Evolutionary conservation across 53 echinoderm and acorn worm species (phyloP).

Genomic region (Actinopyga echinites): DNA sequence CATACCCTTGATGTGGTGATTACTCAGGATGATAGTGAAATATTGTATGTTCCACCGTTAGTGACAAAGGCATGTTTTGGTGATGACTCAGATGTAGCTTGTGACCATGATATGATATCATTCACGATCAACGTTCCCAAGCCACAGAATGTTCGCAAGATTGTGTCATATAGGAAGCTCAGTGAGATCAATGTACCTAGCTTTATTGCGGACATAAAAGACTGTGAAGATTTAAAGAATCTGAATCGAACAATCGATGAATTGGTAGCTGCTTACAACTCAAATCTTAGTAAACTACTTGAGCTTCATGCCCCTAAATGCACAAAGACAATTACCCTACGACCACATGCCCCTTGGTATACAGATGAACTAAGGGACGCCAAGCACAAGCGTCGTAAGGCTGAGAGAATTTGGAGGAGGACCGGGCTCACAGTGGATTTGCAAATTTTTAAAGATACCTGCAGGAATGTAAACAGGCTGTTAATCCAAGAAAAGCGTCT

Average conservation of each 20-base stretch:
- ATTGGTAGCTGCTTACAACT: constrained; percentile 17
- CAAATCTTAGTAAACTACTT: not conserved
- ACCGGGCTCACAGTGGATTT: not conserved
- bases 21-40: constrained; percentile 19
- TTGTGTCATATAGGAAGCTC: not conserved
- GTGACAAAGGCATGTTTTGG: constrained; percentile 8
- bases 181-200: not conserved
- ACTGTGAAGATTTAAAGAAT: not conserved
- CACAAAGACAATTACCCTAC: constrained; percentile 31
- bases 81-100: not conserved
- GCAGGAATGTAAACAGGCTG: constrained; percentile 3
- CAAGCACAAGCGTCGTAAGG: constrained; percentile 11
- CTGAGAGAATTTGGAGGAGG: constrained; percentile 33
- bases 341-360: constrained; percentile 42
- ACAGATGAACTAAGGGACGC: constrained; percentile 47
- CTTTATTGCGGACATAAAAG: constrained; percentile 30
- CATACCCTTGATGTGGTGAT: constrained; percentile 44
- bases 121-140: constrained; percentile 12
- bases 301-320: constrained; percentile 5
- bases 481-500: constrained; percentile 7
- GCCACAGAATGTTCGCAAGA: constrained; percentile 8
- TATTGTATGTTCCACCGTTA: not conserved
- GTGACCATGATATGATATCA: not conserved
- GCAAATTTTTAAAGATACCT: not conserved
- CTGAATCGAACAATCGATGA: constrained; percentile 7